Percentiles rank a stretch among this genome's conserved stretches.
These are phyloP conservation scores for Ceratothoa steindachneri DNA, from an alignment of 2,888 invertebrate species.

Conservation along the genomic window DNA sequence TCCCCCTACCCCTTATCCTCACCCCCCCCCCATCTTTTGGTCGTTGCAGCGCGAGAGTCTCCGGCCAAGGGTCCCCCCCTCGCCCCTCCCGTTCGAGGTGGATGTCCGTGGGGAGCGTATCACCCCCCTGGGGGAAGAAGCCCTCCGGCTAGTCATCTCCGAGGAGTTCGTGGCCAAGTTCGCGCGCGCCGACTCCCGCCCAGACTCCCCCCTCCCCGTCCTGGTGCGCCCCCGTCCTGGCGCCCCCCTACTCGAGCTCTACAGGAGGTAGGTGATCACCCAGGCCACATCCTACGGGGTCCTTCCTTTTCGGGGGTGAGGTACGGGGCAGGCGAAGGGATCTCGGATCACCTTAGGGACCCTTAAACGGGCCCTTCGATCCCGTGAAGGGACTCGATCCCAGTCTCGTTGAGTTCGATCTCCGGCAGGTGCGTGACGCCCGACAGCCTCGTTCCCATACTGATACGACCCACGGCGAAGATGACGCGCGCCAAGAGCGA, in stretches of 20 bases:
- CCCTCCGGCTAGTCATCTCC: constrained; percentile 23
- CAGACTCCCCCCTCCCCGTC: constrained; percentile 35
- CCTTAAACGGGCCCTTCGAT: too few species aligned
- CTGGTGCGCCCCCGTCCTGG: constrained; percentile 19
- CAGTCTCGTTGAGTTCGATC: too few species aligned
- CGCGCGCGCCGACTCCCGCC: constrained; percentile 33
- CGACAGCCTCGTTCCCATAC: background rate
- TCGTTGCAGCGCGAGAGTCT: background rate
- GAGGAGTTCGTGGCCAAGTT: constrained; percentile 37
- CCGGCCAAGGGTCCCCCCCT: background rate
- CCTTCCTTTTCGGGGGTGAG: background rate
- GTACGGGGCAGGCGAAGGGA: too few species aligned
- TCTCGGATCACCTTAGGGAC: too few species aligned
- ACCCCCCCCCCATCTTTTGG: background rate
- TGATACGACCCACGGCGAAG: background rate
- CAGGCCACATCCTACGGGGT: background rate
- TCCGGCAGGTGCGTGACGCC: constrained; percentile 14
- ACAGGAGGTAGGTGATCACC: too few species aligned
- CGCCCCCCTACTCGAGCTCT: too few species aligned
- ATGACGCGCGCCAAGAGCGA: background rate
- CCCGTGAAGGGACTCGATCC: too few species aligned
- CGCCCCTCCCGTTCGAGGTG: background rate
- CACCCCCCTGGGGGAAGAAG: background rate
- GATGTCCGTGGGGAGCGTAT: background rate
- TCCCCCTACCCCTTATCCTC: too few species aligned